phyloP scores from a whole-genome alignment of 2,888 invertebrate genomes.

The Gymnosoma rotundatum region DNA sequence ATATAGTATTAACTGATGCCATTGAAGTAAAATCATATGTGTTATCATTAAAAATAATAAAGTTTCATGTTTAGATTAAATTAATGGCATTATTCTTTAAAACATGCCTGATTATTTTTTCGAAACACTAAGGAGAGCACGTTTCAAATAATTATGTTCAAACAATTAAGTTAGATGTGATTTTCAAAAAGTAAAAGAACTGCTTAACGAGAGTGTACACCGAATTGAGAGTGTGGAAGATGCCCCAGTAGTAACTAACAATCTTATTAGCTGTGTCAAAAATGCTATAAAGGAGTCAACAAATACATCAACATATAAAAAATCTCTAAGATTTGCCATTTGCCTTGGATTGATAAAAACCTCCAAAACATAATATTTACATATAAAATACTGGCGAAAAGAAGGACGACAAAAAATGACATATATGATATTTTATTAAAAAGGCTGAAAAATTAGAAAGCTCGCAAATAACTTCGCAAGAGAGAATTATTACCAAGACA shows the following conservation, averaged over 20 bases:
- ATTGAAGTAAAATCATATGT: too few species aligned
- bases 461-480: background rate
- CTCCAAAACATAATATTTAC: too few species aligned
- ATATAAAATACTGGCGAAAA: too few species aligned
- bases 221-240: background rate
- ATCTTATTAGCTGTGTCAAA: background rate
- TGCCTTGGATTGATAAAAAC: background rate
- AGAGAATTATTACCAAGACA: background rate
- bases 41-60: too few species aligned
- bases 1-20: too few species aligned
- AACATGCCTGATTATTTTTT: too few species aligned
- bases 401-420: too few species aligned
- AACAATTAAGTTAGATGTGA: background rate
- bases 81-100: too few species aligned
- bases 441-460: constrained; percentile 5
- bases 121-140: too few species aligned
- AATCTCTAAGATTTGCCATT: background rate
- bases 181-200: background rate
- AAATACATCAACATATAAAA: background rate
- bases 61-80: too few species aligned
- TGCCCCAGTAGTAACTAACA: background rate
- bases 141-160: too few species aligned
- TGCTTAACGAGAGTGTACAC: background rate
- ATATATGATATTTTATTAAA: too few species aligned
- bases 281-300: background rate